Evolutionary conservation across 35 echinoderm and acorn worm species (phyloP).

Genomic region (Ophiothrix spiculata): DNA sequence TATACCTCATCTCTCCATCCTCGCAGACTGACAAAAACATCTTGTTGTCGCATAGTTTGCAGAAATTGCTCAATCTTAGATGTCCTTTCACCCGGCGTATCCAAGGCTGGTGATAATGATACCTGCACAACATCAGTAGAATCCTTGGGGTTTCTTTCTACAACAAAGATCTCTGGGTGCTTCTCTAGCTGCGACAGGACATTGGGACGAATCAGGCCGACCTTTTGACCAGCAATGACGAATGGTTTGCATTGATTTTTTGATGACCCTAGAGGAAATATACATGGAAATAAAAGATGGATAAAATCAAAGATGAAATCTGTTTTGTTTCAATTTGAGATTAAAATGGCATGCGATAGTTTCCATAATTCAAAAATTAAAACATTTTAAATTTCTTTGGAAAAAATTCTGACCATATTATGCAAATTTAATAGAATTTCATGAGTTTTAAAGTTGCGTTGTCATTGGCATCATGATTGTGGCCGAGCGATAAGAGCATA

Average conservation of each 20-base stretch:
- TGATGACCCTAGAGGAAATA: slow-evolving; percentile 39
- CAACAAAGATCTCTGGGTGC: slow-evolving; percentile 15
- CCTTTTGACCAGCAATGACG: slow-evolving; percentile 31
- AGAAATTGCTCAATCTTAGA: slow-evolving; percentile 37
- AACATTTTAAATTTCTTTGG: too few relatives aligned
- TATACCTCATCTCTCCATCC: slow-evolving; percentile 81
- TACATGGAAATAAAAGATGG: too few relatives aligned
- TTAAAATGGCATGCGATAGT: too few relatives aligned
- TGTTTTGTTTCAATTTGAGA: too few relatives aligned
- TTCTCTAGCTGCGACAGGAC: slow-evolving; percentile 18
- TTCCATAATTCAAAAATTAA: too few relatives aligned
- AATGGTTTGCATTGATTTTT: slow-evolving; percentile 29
- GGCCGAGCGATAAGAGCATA: too few relatives aligned
- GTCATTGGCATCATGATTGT: too few relatives aligned
- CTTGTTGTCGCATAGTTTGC: slow-evolving; percentile 16
- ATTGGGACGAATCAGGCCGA: slow-evolving; percentile 25
- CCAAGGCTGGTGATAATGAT: slow-evolving; percentile 19
- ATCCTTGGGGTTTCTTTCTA: slow-evolving; percentile 11
- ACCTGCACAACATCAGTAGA: background rate
- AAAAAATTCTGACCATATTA: too few relatives aligned
- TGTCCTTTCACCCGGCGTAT: slow-evolving; percentile 46
- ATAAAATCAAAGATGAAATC: too few relatives aligned
- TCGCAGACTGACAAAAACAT: slow-evolving; percentile 29
- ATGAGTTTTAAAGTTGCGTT: too few relatives aligned
- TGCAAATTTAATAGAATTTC: too few relatives aligned